Conservation (phyloP, 2,113 vertebrate species). For the Psephotus haematonotus region DNA sequence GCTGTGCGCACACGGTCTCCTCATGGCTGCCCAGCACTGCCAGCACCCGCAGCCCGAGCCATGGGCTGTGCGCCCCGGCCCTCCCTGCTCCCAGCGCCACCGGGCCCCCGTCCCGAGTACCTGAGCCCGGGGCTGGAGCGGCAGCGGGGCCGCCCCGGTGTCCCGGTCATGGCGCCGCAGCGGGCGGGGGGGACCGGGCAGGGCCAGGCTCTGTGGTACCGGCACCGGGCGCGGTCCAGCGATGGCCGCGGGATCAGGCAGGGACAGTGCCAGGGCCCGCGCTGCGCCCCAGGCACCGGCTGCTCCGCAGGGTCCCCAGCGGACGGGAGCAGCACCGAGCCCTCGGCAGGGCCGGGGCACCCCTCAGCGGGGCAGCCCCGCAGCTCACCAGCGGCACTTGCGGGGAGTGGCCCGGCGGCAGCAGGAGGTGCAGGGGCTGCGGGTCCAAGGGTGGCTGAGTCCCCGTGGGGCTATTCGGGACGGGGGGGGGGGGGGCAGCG, state of each 20-base stretch:
- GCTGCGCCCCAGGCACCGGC: neutral
- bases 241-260: neutral
- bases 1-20: accelerated
- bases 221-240: accelerated
- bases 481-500: too few relatives aligned
- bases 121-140: neutral
- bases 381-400: neutral
- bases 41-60: neutral
- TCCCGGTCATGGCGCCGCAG: too few relatives aligned
- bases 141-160: too few relatives aligned
- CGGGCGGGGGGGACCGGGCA: neutral
- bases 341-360: neutral
- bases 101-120: neutral
- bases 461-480: accelerated
- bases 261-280: neutral
- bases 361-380: neutral
- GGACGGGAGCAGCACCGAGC: neutral
- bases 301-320: neutral
- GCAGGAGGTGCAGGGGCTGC: neutral
- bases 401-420: accelerated
- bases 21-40: too few relatives aligned
- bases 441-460: neutral
- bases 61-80: neutral
- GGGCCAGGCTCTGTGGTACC: accelerated
- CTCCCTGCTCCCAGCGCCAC: neutral